A percentile compares a stretch with the other conserved stretches of the same genome.
Conservation (phyloP, 2,797 vertebrate species). For the Microhierax caerulescens region DNA sequence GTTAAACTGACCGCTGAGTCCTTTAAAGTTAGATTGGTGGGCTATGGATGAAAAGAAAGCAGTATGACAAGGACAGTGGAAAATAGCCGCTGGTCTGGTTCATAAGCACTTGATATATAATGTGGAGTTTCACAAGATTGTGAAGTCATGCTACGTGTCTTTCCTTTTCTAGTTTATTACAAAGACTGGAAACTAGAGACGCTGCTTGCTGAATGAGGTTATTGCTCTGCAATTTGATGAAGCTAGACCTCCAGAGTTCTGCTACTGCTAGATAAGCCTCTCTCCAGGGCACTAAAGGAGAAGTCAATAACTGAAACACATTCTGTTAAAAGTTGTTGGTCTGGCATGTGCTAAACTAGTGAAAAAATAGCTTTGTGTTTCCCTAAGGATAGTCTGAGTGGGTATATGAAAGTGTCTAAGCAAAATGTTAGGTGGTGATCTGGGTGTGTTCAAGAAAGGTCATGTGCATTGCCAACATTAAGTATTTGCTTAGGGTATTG, state of each 20-base stretch:
- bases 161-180: background rate
- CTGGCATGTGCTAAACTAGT: background rate
- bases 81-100: background rate
- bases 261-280: background rate
- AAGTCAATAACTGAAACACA: background rate
- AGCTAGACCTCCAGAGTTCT: background rate
- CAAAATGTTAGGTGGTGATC: constrained; percentile 30
- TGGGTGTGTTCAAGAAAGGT: constrained; percentile 5
- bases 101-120: background rate
- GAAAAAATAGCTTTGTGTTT: constrained; percentile 5
- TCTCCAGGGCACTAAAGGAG: background rate
- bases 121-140: background rate
- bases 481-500: constrained; percentile 7
- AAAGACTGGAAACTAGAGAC: background rate
- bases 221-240: background rate
- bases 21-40: background rate
- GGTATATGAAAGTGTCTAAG: background rate
- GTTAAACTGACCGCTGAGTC: background rate
- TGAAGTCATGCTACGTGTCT: rapidly evolving
- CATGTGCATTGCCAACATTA: background rate
- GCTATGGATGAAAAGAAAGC: background rate
- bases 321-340: constrained; percentile 14
- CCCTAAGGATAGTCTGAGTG: background rate
- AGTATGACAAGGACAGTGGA: background rate
- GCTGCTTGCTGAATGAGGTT: background rate